These are phyloP conservation scores for Drosophila insularis DNA, from an alignment of 1,140 invertebrate species.

Conservation along the genomic window DNA sequence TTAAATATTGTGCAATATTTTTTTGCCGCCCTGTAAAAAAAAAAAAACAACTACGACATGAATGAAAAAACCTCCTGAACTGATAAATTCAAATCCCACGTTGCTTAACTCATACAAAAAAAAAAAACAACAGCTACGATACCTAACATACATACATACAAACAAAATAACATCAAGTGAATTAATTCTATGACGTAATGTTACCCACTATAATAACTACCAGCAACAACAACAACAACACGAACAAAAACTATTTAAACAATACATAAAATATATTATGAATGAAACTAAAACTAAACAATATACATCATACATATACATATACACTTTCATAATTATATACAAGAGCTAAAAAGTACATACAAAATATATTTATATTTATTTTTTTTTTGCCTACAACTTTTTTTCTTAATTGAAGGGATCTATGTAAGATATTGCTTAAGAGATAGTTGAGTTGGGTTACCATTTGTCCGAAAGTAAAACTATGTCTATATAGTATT, in stretches of 20 bases:
- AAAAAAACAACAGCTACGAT: slow-evolving; percentile 61
- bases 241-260: slow-evolving; percentile 35
- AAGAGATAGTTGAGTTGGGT: background rate
- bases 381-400: background rate
- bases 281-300: slow-evolving; percentile 53
- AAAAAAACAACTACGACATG: slow-evolving; percentile 17
- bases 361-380: slow-evolving; percentile 66
- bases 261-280: slow-evolving; percentile 25
- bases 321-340: slow-evolving; percentile 64
- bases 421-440: background rate
- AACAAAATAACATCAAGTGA: slow-evolving; percentile 46
- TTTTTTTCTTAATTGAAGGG: background rate
- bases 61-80: slow-evolving; percentile 35
- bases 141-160: slow-evolving; percentile 43
- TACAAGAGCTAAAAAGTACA: slow-evolving; percentile 58
- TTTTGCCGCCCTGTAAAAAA: slow-evolving; percentile 1
- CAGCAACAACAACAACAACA: slow-evolving; percentile 42
- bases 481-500: too few species aligned
- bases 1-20: background rate
- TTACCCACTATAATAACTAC: slow-evolving; percentile 56
- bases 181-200: slow-evolving; percentile 72
- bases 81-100: slow-evolving; percentile 35
- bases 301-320: slow-evolving; percentile 45
- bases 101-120: slow-evolving; percentile 19
- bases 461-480: too few species aligned